These are phyloP conservation scores for Malurus elegans DNA, from an alignment of 2,113 vertebrate genomes.

Conservation along the genomic window DNA sequence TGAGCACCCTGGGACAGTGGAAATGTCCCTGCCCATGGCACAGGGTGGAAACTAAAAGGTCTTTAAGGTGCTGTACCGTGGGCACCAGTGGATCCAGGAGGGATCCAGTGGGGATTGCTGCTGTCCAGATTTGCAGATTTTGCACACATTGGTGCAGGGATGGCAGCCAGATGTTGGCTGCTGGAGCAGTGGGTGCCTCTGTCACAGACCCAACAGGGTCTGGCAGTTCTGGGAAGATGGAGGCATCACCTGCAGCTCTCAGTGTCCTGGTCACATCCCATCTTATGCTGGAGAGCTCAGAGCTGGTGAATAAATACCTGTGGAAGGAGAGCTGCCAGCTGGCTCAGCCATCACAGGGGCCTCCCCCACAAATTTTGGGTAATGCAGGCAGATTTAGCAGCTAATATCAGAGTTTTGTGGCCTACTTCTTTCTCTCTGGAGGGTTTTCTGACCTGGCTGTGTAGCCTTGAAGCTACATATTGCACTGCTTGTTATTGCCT, in stretches of 20 bases:
- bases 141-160: background rate
- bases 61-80: background rate
- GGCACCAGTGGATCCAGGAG: background rate
- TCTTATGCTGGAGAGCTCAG: background rate
- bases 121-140: background rate
- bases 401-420: background rate
- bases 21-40: background rate
- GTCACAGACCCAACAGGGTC: accelerated
- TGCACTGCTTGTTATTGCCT: background rate
- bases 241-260: background rate
- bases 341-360: background rate
- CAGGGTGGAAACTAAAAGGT: background rate
- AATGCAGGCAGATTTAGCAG: background rate
- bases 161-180: background rate
- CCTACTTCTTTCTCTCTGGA: constrained; percentile 11
- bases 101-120: background rate
- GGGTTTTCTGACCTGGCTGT: constrained; percentile 2
- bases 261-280: background rate
- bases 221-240: background rate
- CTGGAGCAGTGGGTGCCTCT: background rate
- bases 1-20: background rate
- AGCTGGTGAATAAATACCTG: background rate
- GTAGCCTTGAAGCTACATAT: background rate
- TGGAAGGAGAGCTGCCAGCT: background rate
- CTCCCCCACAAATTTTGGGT: background rate